These are phyloP conservation scores for Anneissia japonica DNA, from an alignment of 35 echinoderm and acorn worm species.

Conservation along the genomic window DNA sequence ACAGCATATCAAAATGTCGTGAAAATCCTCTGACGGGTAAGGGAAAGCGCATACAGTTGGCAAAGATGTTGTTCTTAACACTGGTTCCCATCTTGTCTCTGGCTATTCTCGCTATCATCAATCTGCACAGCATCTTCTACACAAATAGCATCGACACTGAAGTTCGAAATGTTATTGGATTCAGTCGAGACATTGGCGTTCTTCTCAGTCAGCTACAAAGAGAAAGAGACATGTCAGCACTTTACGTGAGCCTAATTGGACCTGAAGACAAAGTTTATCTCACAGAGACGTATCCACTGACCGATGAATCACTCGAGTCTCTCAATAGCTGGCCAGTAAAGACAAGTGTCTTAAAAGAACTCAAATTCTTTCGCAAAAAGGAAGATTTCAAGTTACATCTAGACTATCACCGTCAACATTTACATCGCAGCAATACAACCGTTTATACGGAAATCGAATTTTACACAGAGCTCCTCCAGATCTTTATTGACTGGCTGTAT, in stretches of 20 bases:
- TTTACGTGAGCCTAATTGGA: conserved; percentile 65
- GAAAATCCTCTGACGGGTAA: conserved; percentile 52
- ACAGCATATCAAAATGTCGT: conserved; percentile 38
- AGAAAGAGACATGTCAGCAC: conserved; percentile 61
- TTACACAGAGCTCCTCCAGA: conserved; percentile 61
- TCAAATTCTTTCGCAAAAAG: conserved; percentile 62
- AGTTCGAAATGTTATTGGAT: conserved; percentile 60
- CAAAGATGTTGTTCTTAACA: conserved; percentile 55
- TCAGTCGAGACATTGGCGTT: conserved; percentile 71
- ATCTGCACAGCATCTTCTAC: conserved; percentile 3
- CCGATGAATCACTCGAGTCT: conserved; percentile 48
- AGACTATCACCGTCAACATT: conserved; percentile 24
- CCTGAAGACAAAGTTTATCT: conserved; percentile 51
- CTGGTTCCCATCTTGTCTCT: conserved; percentile 53
- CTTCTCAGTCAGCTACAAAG: conserved; percentile 55
- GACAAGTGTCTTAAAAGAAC: conserved; percentile 42
- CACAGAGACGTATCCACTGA: conserved; percentile 50
- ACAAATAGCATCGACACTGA: conserved; percentile 27
- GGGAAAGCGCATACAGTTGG: conserved; percentile 62
- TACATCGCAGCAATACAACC: conserved; percentile 53
- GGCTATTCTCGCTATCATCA: conserved; percentile 47
- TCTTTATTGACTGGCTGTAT: conserved; percentile 78
- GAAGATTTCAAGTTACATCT: conserved; percentile 52
- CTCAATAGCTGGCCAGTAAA: conserved; percentile 65
- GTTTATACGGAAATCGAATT: conserved; percentile 63